Base-by-base conservation (phyloP, 1,140 invertebrate genomes). In the Drosophila aff. region DNA sequence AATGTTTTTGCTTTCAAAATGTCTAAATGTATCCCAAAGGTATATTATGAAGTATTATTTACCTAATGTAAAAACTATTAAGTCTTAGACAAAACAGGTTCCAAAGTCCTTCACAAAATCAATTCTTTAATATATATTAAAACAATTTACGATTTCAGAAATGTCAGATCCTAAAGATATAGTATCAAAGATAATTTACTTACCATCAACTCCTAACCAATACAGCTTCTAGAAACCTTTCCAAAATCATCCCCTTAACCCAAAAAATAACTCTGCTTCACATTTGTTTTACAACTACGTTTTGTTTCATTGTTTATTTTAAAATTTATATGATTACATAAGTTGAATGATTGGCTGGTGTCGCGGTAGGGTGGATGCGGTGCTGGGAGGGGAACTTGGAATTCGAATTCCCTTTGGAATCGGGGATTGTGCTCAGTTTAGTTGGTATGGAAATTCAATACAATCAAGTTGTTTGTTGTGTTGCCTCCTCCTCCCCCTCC, bases 271-370 rank as follows among this genome's bases (percentile, higher is more conserved):
- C 47, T 63, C 63, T 2, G 2, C 21, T 40, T 36, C 8, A 26
- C 2, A 26, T 53, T 87, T 57, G 60, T 81, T 79, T 68, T 89
- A 87, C 69, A 89, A 65, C 58, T 87, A 87, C 64, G 21, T 53
- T 69, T 76, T 76, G 61, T 75, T 68, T 74, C 23, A 49, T 66
- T 52, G 41, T 85, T 87, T 86, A 80, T 82, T 86, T 87, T 80
- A 66, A 83, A 87, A 87, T 76, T 74, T 80, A 55, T 60, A 78
- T 74, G 62, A 84, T 81, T 89, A 83, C 77, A 89, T 76, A 80
- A 44, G 36, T 89, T 87, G 67, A 83, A 83, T 83, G 68, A 41
- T 71, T 77, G 60, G 23, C 46, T 79, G 60, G 61, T 55, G 21
- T 38, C 15, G 28, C 57, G 52, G 36, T 63, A 10, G 23, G 40